phyloP scores from a whole-genome alignment of 2,113 vertebrate species.

The Hippoglossus stenolepis region DNA sequence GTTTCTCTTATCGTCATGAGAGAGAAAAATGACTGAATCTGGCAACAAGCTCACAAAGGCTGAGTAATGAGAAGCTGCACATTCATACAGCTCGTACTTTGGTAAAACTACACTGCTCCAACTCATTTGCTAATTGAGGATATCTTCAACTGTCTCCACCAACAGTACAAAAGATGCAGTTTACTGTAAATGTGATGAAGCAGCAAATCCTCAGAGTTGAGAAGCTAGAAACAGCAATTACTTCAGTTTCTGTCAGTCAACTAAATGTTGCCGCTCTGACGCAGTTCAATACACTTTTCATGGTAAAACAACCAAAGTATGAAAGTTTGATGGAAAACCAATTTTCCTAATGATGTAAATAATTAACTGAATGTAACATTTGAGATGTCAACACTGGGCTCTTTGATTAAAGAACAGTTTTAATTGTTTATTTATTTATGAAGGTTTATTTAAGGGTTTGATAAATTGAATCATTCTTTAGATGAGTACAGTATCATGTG shows the following conservation, averaged over 20 bases:
- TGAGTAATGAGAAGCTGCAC: constrained; percentile 59
- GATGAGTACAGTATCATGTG: no score
- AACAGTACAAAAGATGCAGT: neutral
- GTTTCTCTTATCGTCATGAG: constrained; percentile 45
- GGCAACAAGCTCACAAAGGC: constrained; percentile 57
- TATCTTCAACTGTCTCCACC: neutral
- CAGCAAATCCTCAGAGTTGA: neutral
- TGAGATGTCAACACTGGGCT: no score
- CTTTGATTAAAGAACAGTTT: no score
- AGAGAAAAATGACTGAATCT: constrained; percentile 67
- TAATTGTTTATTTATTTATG: no score
- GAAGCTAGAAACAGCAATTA: neutral
- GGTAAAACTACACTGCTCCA: constrained; percentile 41
- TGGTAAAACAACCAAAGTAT: constrained; percentile 8
- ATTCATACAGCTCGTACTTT: constrained; percentile 36
- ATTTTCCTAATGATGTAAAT: neutral
- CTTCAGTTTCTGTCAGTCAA: neutral
- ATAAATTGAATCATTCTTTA: no score
- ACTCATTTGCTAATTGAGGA: constrained; percentile 11
- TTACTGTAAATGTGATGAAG: neutral
- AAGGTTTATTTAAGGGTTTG: no score
- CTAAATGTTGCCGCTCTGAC: neutral
- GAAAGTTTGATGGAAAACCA: neutral
- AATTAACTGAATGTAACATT: no score
- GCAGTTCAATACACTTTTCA: neutral